Percentiles rank a stretch among this genome's conserved stretches.
phyloP scores from a whole-genome alignment of 1,140 invertebrate genomes.

The Sitophilus oryzae region DNA sequence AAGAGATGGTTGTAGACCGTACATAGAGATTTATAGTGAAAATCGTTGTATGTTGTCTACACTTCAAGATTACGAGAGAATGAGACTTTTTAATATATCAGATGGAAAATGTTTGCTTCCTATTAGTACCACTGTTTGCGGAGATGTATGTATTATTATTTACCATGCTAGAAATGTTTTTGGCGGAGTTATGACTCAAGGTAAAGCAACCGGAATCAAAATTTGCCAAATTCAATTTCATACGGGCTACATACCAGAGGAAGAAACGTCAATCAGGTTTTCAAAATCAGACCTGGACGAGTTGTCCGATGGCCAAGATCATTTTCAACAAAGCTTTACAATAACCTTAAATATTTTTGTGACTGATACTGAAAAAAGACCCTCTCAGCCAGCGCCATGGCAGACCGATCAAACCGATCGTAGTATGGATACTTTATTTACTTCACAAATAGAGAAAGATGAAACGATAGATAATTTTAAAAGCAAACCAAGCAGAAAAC shows the following conservation, averaged over 20 bases:
- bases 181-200: constrained; percentile 64
- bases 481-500: constrained; percentile 29
- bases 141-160: constrained; percentile 76
- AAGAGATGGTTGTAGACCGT: constrained; percentile 87
- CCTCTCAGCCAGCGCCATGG: constrained; percentile 67
- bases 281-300: constrained; percentile 75
- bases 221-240: constrained; percentile 85
- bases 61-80: constrained; percentile 81
- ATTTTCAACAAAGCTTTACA: constrained; percentile 72
- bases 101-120: constrained; percentile 59
- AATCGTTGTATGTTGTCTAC: constrained; percentile 79
- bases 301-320: constrained; percentile 68
- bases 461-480: constrained; percentile 77
- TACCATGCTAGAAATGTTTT: constrained; percentile 84
- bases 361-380: constrained; percentile 59
- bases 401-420: constrained; percentile 54
- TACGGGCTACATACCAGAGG: constrained; percentile 75
- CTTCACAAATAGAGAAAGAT: constrained; percentile 74
- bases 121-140: constrained; percentile 61
- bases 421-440: constrained; percentile 64
- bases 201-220: constrained; percentile 77
- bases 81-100: constrained; percentile 70
- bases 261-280: constrained; percentile 68
- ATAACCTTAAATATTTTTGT: constrained; percentile 69
- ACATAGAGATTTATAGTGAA: constrained; percentile 86